Percentiles rank a stretch among this genome's conserved stretches.
Evolutionary conservation across 2,888 invertebrate genomes (phyloP).

Genomic region (Brachynemurus nebulosus): DNA sequence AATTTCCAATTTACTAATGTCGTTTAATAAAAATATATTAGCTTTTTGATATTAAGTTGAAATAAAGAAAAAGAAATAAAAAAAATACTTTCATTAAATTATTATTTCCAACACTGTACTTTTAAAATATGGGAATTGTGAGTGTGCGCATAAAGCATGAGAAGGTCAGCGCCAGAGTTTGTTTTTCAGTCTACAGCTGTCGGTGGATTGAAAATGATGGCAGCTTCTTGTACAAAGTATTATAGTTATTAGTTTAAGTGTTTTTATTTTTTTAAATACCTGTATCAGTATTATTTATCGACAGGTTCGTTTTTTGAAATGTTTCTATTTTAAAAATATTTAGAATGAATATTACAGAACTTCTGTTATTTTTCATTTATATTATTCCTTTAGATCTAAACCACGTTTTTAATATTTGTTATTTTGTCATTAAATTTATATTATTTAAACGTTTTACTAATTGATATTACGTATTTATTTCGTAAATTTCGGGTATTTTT

Average conservation of each 20-base stretch:
- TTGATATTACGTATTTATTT: no score
- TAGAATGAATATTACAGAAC: neutral
- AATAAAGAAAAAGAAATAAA: no score
- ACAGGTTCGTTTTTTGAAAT: neutral
- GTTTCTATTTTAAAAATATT: neutral
- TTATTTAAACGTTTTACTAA: no score
- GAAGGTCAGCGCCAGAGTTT: neutral
- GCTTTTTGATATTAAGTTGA: no score
- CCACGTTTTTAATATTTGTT: no score
- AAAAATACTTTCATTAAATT: neutral
- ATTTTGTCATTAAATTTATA: no score
- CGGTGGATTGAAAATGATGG: neutral
- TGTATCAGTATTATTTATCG: conserved; percentile 1
- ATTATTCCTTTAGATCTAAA: no score
- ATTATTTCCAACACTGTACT: neutral
- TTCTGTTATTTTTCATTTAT: no score
- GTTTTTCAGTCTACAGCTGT: conserved; percentile 1
- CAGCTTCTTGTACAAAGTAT: conserved; percentile 4
- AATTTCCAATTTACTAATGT: no score
- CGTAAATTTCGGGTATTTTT: no score
- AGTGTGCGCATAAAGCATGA: neutral
- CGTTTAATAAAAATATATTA: no score
- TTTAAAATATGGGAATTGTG: neutral
- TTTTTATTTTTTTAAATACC: neutral
- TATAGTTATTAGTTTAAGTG: conserved; percentile 4